Percentiles rank a stretch among this genome's conserved stretches.
Evolutionary conservation across 2,888 invertebrate genomes (phyloP).

Genomic region (Strigamia crassipes): DNA sequence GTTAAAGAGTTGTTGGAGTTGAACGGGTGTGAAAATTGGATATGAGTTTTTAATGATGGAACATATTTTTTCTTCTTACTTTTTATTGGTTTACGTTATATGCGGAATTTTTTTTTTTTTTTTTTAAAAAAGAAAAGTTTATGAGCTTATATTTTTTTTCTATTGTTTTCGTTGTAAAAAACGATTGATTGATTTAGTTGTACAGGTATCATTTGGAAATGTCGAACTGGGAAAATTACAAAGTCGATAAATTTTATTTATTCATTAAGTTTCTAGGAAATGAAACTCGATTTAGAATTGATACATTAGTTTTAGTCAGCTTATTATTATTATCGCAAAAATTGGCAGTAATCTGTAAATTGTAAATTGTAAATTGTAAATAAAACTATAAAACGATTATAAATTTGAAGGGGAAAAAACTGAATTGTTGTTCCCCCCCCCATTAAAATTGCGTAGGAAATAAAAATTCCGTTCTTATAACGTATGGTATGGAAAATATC

Average conservation of each 20-base stretch:
- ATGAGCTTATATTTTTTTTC: background rate
- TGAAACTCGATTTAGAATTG: background rate
- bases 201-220: background rate
- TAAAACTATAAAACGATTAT: no score
- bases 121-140: background rate
- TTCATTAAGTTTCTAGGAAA: background rate
- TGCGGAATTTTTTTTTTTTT: background rate
- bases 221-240: slow-evolving; percentile 12
- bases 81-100: background rate
- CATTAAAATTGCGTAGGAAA: background rate
- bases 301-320: no score
- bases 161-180: background rate
- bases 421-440: no score
- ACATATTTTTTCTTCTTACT: background rate
- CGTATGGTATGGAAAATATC: background rate
- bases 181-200: background rate
- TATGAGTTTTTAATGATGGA: background rate
- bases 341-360: no score
- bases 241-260: slow-evolving; percentile 34
- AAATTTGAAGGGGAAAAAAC: no score
- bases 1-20: background rate
- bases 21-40: background rate
- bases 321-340: no score
- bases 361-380: no score
- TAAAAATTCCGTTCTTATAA: background rate